Evolutionary conservation across 2,113 vertebrate species (phyloP), one percentile per base, ranked within the genome.

Genomic region (Epinephelus cyanopodus): DNA sequence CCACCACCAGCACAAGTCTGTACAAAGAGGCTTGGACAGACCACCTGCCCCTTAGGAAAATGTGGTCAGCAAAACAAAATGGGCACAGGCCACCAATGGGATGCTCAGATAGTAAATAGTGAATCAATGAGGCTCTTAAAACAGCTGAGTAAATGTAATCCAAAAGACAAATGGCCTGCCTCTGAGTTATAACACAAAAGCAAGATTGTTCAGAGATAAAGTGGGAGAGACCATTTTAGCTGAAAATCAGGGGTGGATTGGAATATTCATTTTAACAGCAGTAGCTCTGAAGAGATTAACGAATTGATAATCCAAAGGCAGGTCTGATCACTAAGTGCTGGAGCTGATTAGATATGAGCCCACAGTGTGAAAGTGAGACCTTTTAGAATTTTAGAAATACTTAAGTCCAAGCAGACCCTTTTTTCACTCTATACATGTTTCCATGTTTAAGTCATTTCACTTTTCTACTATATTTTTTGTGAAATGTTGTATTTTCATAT

Each of bases 1-100:
- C 66, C 67, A 48, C 70, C 77, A 58, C 13, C 50, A 45, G 23
- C 54, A 69, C 80, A 78, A 65, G 70, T 76, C 10, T 88, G 53
- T 27, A 84, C 68, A 90, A 88, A 91, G 87, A 91, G 81, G 88
- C 63, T 89, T 91, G 90, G 10, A 74, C 53, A 80, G 71, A 42
- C 81, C 87, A 86, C 85, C 87, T 90, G 81, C 67, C 63, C 78
- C 52, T 82, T 67, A 75, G 83, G 75, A 90, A 84, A 88, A 83
- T 25, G 1, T 7, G 17, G 73, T 77, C 80, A 90, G 84, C 87
- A 82, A 77, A 85, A 81, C 65, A 42, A 78, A 83, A 67, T 66
- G 42, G 53, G 45, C 67, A 67, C 23, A 63, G 52, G 23, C 74
- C 42, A 83, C 60, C 77, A 78, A 19, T 42, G 56, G 71, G 73